Conservation (phyloP, 2,888 invertebrate species). For the Pristionchus arcanus region DNA sequence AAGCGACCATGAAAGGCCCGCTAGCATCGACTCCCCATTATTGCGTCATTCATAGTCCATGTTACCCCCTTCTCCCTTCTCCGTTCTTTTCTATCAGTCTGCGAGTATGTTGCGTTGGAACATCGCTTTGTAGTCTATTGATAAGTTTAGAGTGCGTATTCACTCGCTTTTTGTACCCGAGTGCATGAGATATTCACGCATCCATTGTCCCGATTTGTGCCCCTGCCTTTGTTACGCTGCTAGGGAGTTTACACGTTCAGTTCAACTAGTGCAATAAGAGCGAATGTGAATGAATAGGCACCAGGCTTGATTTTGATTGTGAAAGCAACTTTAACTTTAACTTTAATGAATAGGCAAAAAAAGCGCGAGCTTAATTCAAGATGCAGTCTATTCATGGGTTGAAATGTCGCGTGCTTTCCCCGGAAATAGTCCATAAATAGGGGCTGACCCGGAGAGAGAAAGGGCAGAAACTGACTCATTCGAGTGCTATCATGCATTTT, state of each 20-base stretch:
- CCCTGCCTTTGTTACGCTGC: neutral
- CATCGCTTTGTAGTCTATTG: constrained; percentile 3
- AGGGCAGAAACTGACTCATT: constrained; percentile 6
- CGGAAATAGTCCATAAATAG: neutral
- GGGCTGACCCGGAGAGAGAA: neutral
- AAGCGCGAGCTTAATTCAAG: neutral
- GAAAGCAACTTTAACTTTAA: too few relatives aligned
- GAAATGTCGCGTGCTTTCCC: neutral
- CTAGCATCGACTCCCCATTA: neutral
- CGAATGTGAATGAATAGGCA: neutral
- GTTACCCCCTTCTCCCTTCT: neutral
- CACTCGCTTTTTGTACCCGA: neutral
- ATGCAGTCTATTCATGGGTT: neutral
- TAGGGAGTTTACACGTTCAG: neutral
- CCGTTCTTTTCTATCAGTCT: neutral
- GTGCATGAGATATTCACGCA: neutral
- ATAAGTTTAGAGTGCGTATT: neutral
- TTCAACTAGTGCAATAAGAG: neutral
- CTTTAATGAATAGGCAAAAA: neutral
- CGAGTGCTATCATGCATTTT: neutral
- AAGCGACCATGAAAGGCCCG: neutral
- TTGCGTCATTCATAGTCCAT: constrained; percentile 7
- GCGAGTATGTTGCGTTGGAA: neutral
- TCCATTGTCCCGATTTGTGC: neutral
- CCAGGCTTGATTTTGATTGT: too few relatives aligned